phyloP scores from a whole-genome alignment of 2,888 invertebrate genomes.

The Caenorhabditis sinica region DNA sequence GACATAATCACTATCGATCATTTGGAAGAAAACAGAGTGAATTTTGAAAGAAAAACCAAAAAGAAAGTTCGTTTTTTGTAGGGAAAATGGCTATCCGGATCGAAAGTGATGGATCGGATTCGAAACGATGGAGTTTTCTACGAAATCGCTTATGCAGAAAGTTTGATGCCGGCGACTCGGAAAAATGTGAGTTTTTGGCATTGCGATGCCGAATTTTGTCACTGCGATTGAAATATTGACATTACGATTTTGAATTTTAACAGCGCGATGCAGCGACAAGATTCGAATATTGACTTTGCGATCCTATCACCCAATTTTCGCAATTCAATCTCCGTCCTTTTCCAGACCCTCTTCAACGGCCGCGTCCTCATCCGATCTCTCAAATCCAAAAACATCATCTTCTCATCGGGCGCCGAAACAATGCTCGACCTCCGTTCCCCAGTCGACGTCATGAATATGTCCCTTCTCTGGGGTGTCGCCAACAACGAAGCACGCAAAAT shows the following conservation, averaged over 20 bases:
- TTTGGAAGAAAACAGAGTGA: conserved; percentile 64
- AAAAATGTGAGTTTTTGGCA: conserved; percentile 69
- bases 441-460: conserved; percentile 83
- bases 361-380: conserved; percentile 71
- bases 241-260: too few relatives aligned
- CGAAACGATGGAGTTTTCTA: conserved; percentile 71
- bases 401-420: conserved; percentile 76
- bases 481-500: conserved; percentile 71
- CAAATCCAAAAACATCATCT: conserved; percentile 74
- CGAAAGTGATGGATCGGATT: conserved; percentile 70
- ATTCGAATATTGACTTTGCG: too few relatives aligned
- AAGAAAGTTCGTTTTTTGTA: conserved; percentile 28
- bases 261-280: not conserved
- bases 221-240: too few relatives aligned
- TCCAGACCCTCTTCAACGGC: conserved; percentile 74
- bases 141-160: conserved; percentile 68
- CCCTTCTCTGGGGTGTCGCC: conserved; percentile 77
- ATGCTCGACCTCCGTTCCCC: conserved; percentile 82
- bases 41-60: not conserved
- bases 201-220: too few relatives aligned
- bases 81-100: conserved; percentile 63
- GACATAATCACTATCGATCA: conserved; percentile 77
- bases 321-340: not conserved
- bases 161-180: conserved; percentile 52
- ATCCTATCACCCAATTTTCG: too few relatives aligned